These are phyloP conservation scores for Nycticryphes semicollaris DNA, from an alignment of 2,113 vertebrate genomes.

Conservation along the genomic window DNA sequence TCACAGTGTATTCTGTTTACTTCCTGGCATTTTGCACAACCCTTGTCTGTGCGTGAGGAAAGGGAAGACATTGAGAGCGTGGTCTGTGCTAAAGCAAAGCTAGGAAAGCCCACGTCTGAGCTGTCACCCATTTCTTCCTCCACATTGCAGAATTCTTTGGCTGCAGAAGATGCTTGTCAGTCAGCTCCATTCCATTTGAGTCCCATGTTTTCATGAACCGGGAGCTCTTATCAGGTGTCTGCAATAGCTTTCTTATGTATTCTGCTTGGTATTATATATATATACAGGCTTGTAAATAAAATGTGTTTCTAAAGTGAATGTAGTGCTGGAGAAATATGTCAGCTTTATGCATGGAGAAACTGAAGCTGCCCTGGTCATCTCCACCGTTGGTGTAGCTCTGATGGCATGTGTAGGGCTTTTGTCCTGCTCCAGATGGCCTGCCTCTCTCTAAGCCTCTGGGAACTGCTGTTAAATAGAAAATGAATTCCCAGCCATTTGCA, in stretches of 20 bases:
- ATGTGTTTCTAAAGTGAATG: background rate
- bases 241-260: background rate
- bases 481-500: fast-evolving
- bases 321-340: background rate
- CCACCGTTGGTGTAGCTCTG: fast-evolving
- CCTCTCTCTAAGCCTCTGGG: background rate
- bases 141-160: background rate
- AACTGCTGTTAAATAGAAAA: background rate
- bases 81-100: background rate
- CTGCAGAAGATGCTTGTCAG: background rate
- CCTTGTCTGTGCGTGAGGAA: background rate
- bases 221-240: background rate
- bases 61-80: fast-evolving
- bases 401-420: fast-evolving
- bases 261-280: background rate
- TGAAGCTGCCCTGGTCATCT: background rate
- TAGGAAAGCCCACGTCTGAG: fast-evolving
- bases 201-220: background rate
- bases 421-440: background rate
- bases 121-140: background rate
- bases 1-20: fast-evolving
- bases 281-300: background rate
- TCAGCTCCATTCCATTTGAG: background rate
- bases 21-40: background rate
- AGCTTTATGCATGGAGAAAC: fast-evolving